Percentiles rank a stretch among this genome's conserved stretches.
Evolutionary conservation across 2,888 invertebrate genomes (phyloP).

Genomic region (Acrobasis suavella): DNA sequence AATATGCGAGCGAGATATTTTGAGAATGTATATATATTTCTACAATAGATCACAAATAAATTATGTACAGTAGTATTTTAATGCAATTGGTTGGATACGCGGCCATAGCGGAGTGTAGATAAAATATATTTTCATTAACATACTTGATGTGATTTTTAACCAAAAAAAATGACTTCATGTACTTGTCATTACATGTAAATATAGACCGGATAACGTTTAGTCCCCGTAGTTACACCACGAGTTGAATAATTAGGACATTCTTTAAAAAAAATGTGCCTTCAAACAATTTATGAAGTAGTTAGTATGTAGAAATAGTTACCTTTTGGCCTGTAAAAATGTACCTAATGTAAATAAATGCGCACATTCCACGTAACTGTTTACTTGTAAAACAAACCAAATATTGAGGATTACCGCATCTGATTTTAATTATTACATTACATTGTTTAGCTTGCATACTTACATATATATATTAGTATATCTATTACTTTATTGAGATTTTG

Average conservation of each 20-base stretch:
- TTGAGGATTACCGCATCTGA: conserved; percentile 1
- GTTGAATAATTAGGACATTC: conserved; percentile 58
- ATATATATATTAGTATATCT: neutral
- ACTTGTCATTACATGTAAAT: conserved; percentile 65
- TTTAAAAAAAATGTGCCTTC: conserved; percentile 79
- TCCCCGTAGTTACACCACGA: conserved; percentile 24
- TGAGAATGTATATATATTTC: conserved; percentile 22
- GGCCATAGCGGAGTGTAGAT: conserved; percentile 60
- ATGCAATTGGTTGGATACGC: conserved; percentile 33
- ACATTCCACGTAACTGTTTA: conserved; percentile 39
- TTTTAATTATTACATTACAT: neutral
- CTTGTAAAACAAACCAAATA: conserved; percentile 10
- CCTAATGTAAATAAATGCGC: conserved; percentile 45
- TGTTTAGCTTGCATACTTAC: too few species aligned
- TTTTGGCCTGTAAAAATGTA: conserved; percentile 62
- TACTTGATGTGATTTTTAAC: conserved; percentile 79
- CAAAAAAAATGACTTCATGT: conserved; percentile 66
- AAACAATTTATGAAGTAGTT: conserved; percentile 70
- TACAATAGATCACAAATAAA: conserved; percentile 21
- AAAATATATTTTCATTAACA: conserved; percentile 69
- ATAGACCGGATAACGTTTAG: conserved; percentile 30
- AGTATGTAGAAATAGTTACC: conserved; percentile 59
- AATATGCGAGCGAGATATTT: conserved; percentile 29
- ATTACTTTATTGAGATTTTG: neutral
- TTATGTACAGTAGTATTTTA: conserved; percentile 38